A percentile compares a stretch with the other conserved stretches of the same genome.
Evolutionary conservation across 1,140 invertebrate genomes (phyloP).

Genomic region (Neodiprion lecontei): DNA sequence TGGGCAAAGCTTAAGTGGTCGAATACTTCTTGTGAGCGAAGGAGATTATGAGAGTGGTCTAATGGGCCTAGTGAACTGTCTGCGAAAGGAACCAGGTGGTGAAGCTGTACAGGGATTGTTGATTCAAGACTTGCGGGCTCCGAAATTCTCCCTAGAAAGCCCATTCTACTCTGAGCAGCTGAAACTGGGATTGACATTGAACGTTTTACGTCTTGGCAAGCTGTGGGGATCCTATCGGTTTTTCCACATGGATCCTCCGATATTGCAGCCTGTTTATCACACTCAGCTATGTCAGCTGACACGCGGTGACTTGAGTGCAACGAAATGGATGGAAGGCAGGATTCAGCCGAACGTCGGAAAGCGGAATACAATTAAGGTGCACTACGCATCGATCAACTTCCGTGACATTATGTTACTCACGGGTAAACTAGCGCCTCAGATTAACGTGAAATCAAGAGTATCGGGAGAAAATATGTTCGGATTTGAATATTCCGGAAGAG

Average conservation of each 20-base stretch:
- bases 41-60: slow-evolving; percentile 76
- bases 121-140: slow-evolving; percentile 71
- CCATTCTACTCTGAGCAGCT: slow-evolving; percentile 72
- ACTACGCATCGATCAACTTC: slow-evolving; percentile 78
- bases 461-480: slow-evolving; percentile 73
- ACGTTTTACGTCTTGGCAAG: slow-evolving; percentile 69
- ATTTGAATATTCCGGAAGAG: slow-evolving; percentile 74
- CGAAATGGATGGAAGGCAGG: slow-evolving; percentile 81
- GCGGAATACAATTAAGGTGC: slow-evolving; percentile 60
- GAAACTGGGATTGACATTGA: slow-evolving; percentile 80
- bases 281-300: slow-evolving; percentile 80
- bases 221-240: slow-evolving; percentile 86
- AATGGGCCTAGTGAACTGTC: slow-evolving; percentile 82
- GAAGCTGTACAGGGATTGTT: slow-evolving; percentile 68
- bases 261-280: slow-evolving; percentile 65
- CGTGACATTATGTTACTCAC: slow-evolving; percentile 81
- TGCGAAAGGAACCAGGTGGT: slow-evolving; percentile 73
- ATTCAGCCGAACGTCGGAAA: slow-evolving; percentile 43
- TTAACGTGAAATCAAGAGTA: slow-evolving; percentile 63
- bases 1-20: neutral
- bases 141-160: slow-evolving; percentile 68
- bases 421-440: slow-evolving; percentile 73
- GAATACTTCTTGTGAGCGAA: neutral
- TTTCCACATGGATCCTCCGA: slow-evolving; percentile 60
- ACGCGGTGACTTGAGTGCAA: slow-evolving; percentile 83